Percentiles rank a stretch among this genome's conserved stretches.
phyloP scores from a whole-genome alignment of 2,113 vertebrate species.

The Macrotus californicus region DNA sequence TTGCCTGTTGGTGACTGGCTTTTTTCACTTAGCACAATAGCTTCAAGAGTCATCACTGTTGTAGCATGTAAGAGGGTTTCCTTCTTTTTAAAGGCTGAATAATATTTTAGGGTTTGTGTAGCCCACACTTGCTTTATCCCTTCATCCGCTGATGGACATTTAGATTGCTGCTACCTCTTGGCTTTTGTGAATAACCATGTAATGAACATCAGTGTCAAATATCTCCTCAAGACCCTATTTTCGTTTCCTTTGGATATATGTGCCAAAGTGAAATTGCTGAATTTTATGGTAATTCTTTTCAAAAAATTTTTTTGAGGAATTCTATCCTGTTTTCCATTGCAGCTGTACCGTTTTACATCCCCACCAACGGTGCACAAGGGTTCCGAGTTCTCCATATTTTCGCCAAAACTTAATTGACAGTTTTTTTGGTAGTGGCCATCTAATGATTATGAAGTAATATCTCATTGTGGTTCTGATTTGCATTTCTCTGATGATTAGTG shows the following conservation, averaged over 20 bases:
- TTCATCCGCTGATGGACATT: neutral
- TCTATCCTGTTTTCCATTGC: neutral
- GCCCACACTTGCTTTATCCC: neutral
- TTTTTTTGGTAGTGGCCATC: neutral
- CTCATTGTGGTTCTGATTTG: neutral
- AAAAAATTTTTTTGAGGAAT: neutral
- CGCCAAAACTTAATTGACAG: neutral
- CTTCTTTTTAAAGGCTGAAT: neutral
- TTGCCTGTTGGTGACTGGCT: neutral
- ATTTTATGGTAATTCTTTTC: neutral
- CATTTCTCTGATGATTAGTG: neutral
- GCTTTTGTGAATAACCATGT: neutral
- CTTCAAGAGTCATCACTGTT: neutral
- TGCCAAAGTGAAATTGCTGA: neutral
- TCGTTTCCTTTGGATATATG: neutral
- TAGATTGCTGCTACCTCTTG: neutral
- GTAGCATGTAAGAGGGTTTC: neutral
- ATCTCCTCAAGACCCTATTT: neutral
- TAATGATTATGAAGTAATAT: neutral
- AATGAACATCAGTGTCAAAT: neutral
- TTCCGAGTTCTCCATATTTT: neutral
- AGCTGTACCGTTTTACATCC: neutral
- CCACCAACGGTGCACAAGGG: neutral
- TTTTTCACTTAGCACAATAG: neutral
- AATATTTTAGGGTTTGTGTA: neutral